Conservation (phyloP, 2,113 vertebrate species). For the Origma solitaria region DNA sequence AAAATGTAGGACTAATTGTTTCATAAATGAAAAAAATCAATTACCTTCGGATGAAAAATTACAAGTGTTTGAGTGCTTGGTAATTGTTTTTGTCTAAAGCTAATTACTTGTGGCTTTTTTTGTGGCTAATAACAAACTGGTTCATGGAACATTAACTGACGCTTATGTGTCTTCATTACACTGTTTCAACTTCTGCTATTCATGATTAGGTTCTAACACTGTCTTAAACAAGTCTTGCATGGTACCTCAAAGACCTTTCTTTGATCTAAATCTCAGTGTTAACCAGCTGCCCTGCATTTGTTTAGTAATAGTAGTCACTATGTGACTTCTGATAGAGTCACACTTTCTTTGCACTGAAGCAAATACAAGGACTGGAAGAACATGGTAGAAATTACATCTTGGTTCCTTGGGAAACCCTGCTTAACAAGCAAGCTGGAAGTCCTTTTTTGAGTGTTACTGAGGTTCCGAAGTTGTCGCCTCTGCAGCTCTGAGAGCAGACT, state of each 20-base stretch:
- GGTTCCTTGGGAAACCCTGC: not conserved
- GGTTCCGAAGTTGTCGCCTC: not conserved
- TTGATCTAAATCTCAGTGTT: not conserved
- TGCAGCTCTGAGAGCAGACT: not conserved
- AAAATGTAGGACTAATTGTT: slow-evolving; percentile 28
- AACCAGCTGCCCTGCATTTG: not conserved
- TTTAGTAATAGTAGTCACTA: not conserved
- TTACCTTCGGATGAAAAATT: slow-evolving; percentile 35
- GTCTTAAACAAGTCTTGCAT: not conserved
- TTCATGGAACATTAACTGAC: not conserved
- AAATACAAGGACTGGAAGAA: not conserved
- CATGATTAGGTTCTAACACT: not conserved
- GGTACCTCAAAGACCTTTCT: not conserved
- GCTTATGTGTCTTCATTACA: not conserved
- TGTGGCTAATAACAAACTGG: slow-evolving; percentile 30
- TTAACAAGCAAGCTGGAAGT: not conserved
- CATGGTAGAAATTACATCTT: not conserved
- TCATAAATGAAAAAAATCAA: not conserved
- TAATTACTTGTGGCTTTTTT: slow-evolving; percentile 50
- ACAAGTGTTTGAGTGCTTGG: not conserved
- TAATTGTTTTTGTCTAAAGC: slow-evolving; percentile 46
- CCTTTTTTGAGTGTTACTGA: not conserved
- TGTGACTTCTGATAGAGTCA: not conserved
- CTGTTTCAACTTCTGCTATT: slow-evolving; percentile 27
- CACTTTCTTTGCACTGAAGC: not conserved